Evolutionary conservation across 2,888 invertebrate species (phyloP).

Genomic region (Dinocampus coccinellae): DNA sequence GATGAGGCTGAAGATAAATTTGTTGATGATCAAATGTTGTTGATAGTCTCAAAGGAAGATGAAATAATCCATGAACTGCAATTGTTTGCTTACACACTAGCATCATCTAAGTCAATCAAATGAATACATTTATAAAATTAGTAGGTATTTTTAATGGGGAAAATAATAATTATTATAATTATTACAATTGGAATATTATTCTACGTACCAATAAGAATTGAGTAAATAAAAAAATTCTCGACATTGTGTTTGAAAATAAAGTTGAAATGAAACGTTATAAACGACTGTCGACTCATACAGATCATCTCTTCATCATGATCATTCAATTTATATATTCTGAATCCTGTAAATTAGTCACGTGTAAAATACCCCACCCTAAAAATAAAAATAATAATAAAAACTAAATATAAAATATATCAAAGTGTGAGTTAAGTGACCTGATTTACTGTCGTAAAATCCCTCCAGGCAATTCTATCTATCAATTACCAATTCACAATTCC

Average conservation of each 20-base stretch:
- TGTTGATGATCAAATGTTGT: neutral
- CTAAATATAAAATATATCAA: neutral
- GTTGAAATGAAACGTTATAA: neutral
- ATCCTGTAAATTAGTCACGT: conserved; percentile 1
- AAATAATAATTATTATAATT: neutral
- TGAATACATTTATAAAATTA: neutral
- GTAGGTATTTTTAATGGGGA: neutral
- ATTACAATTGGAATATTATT: neutral
- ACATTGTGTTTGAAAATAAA: neutral
- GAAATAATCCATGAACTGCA: neutral
- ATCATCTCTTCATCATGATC: conserved; percentile 26
- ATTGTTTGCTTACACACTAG: neutral
- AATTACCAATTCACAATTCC: conserved; percentile 30
- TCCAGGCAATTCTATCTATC: conserved; percentile 21
- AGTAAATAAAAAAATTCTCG: neutral
- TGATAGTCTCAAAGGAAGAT: neutral
- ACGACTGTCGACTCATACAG: conserved; percentile 25
- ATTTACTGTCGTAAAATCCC: conserved; percentile 25
- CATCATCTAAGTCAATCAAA: neutral
- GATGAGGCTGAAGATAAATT: conserved; percentile 11
- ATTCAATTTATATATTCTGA: conserved; percentile 15
- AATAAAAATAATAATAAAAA: neutral
- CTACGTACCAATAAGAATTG: conserved; percentile 7
- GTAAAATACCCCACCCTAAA: neutral
- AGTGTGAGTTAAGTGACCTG: conserved; percentile 33